Evolutionary conservation across 1,140 invertebrate genomes (phyloP).

Genomic region (Ptiloglossa arizonensis): DNA sequence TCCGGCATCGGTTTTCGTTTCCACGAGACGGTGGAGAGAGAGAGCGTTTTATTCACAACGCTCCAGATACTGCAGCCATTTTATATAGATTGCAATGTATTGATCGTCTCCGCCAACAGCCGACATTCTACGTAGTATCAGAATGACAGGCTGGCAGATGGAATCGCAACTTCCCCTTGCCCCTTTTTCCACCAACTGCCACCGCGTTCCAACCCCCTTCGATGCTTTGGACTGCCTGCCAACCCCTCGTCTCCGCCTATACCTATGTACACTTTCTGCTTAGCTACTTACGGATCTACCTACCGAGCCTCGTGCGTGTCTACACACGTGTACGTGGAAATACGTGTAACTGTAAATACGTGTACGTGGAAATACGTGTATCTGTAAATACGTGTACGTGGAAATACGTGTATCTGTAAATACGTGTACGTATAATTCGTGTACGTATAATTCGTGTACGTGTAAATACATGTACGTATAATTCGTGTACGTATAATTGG

Average conservation of each 20-base stretch:
- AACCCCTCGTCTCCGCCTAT: constrained; percentile 78
- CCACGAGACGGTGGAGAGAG: neutral
- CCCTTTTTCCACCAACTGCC: constrained; percentile 68
- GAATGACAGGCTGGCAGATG: constrained; percentile 81
- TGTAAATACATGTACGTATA: no score
- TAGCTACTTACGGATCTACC: constrained; percentile 42
- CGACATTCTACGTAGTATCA: constrained; percentile 79
- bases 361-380: no score
- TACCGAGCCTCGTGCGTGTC: neutral
- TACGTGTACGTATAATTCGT: no score
- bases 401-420: no score
- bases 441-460: no score
- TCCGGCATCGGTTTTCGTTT: constrained; percentile 29
- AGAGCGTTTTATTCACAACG: constrained; percentile 59
- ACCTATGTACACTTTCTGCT: constrained; percentile 69
- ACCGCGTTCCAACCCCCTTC: constrained; percentile 71
- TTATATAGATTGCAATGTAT: constrained; percentile 82
- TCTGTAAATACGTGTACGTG: no score
- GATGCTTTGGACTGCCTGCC: constrained; percentile 73
- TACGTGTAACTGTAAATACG: no score
- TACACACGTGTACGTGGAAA: neutral
- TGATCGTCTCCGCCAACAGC: constrained; percentile 78
- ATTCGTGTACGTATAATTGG: no score
- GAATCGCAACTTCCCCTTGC: constrained; percentile 78
- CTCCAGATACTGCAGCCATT: constrained; percentile 79